These are phyloP conservation scores for Eubasilissa splendida DNA, from an alignment of 2,888 invertebrate species.

Conservation along the genomic window DNA sequence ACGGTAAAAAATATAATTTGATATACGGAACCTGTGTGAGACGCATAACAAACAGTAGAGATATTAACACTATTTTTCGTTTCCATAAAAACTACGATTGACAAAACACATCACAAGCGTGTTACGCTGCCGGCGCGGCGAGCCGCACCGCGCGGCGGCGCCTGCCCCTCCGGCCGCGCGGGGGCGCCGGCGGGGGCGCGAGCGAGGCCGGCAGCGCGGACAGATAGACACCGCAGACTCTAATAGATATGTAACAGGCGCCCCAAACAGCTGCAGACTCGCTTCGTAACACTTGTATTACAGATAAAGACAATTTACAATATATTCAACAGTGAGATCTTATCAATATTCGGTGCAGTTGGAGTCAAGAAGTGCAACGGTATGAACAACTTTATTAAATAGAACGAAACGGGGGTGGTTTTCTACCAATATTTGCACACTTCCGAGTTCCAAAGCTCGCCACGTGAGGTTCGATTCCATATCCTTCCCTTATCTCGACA, in stretches of 20 bases:
- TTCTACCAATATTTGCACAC: neutral
- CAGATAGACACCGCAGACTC: neutral
- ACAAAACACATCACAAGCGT: constrained; percentile 51
- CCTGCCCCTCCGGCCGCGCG: neutral
- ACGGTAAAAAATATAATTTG: constrained; percentile 52
- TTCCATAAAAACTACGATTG: constrained; percentile 49
- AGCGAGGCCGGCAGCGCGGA: too few relatives aligned
- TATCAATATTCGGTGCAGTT: constrained; percentile 50
- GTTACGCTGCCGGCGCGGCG: constrained; percentile 23
- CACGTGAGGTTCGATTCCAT: neutral
- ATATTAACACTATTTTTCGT: constrained; percentile 39
- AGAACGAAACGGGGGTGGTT: constrained; percentile 55
- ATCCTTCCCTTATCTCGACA: constrained; percentile 11
- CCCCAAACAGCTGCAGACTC: neutral
- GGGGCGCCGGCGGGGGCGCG: too few relatives aligned
- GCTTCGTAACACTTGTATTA: neutral
- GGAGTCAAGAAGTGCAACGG: constrained; percentile 57
- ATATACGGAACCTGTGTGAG: constrained; percentile 41
- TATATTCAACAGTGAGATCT: constrained; percentile 47
- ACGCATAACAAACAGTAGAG: constrained; percentile 40
- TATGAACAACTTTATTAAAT: constrained; percentile 55
- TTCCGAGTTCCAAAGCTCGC: constrained; percentile 7
- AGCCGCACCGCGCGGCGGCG: neutral
- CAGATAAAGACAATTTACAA: neutral
- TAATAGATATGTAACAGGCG: constrained; percentile 6